Percentiles rank a stretch among this genome's conserved stretches.
Conservation (phyloP, 1,140 invertebrate species). For the Dinoponera quadriceps region DNA sequence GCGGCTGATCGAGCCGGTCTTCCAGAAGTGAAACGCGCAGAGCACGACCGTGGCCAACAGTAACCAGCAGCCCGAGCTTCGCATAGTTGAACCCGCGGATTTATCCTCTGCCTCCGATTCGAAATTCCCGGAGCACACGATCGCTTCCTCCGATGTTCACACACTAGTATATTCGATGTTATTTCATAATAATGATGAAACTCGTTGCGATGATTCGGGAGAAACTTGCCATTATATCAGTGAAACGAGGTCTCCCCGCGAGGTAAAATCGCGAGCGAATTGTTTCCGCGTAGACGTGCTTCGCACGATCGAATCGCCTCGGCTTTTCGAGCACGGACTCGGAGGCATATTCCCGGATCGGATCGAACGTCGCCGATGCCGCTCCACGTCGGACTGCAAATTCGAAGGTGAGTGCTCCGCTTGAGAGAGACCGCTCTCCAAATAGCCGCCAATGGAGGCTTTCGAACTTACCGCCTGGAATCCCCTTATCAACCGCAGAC, state of each 20-base stretch:
- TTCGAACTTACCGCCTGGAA: slow-evolving; percentile 76
- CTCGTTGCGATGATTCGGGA: no score
- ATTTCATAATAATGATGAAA: no score
- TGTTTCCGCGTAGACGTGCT: neutral
- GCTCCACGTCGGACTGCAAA: slow-evolving; percentile 36
- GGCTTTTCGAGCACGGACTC: neutral
- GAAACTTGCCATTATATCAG: no score
- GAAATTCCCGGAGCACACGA: no score
- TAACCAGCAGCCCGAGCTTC: slow-evolving; percentile 36
- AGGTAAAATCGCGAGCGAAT: no score
- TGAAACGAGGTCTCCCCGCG: no score
- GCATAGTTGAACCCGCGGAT: slow-evolving; percentile 5
- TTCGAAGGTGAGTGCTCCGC: slow-evolving; percentile 52
- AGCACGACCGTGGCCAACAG: slow-evolving; percentile 63
- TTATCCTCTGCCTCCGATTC: no score
- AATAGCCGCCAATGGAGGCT: slow-evolving; percentile 78
- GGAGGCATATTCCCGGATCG: neutral
- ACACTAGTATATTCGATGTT: no score
- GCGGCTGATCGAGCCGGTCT: slow-evolving; percentile 70
- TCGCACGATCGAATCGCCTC: neutral
- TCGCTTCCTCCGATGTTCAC: no score
- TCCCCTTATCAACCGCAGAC: slow-evolving; percentile 75
- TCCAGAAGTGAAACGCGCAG: slow-evolving; percentile 77
- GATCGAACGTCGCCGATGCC: slow-evolving; percentile 37
- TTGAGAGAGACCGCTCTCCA: slow-evolving; percentile 73